These are phyloP conservation scores for Eristalis pertinax DNA, from an alignment of 2,888 invertebrate genomes.

Conservation along the genomic window DNA sequence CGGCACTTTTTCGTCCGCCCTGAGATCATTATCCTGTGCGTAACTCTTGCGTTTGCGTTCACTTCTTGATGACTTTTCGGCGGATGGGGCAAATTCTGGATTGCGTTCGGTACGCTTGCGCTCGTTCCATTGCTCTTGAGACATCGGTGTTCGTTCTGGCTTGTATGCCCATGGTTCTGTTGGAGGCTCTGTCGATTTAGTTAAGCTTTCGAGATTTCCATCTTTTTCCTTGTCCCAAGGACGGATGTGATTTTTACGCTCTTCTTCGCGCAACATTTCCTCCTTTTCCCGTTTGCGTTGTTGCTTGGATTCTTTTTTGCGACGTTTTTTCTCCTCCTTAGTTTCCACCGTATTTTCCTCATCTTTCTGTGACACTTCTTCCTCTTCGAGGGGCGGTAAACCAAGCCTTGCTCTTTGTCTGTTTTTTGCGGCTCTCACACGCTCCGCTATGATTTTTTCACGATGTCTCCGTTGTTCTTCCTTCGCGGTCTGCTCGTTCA, in stretches of 20 bases:
- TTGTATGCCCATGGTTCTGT: conserved; percentile 78
- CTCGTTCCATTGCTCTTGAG: conserved; percentile 81
- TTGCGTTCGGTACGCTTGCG: conserved; percentile 88
- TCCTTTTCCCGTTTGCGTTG: conserved; percentile 76
- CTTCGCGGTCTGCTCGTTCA: conserved; percentile 85
- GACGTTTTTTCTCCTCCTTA: conserved; percentile 77
- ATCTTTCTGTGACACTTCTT: conserved; percentile 73
- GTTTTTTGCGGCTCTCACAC: conserved; percentile 88
- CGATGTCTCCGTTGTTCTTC: conserved; percentile 84
- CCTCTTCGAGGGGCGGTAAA: conserved; percentile 85
- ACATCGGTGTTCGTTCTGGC: conserved; percentile 79
- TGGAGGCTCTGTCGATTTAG: conserved; percentile 56
- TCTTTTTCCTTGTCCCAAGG: conserved; percentile 87
- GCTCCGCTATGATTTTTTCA: conserved; percentile 86
- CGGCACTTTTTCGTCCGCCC: background rate
- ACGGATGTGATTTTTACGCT: conserved; percentile 82
- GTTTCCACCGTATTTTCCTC: conserved; percentile 46
- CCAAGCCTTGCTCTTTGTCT: conserved; percentile 89
- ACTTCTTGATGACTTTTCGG: conserved; percentile 59
- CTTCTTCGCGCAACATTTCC: conserved; percentile 79
- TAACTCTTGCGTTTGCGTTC: conserved; percentile 17
- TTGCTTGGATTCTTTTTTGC: conserved; percentile 75
- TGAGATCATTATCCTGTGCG: background rate
- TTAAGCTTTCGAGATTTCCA: conserved; percentile 74
- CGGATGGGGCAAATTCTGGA: conserved; percentile 89